Evolutionary conservation across 2,113 vertebrate species (phyloP).

Genomic region (Sinocyclocheilus anshuiensis): DNA sequence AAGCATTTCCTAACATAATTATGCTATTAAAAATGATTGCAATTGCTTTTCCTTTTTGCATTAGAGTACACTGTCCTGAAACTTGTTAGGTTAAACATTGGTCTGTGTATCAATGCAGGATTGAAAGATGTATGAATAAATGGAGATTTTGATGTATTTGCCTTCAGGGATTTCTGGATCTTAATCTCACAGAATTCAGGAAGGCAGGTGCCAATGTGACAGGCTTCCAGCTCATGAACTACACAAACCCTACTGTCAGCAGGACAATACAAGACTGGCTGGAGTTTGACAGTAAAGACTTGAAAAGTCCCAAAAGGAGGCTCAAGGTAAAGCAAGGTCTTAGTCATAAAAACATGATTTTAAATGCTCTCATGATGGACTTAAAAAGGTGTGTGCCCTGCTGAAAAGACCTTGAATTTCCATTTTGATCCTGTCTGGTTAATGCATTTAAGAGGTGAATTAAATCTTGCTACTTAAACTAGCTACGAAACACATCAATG

Average conservation of each 20-base stretch:
- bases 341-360: constrained; percentile 8
- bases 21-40: neutral
- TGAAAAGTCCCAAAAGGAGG: constrained; percentile 85
- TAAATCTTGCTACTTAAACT: neutral
- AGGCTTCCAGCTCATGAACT: constrained; percentile 93
- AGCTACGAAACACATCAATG: neutral
- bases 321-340: constrained; percentile 79
- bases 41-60: neutral
- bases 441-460: neutral
- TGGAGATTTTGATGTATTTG: constrained; percentile 14
- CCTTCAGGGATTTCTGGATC: constrained; percentile 90
- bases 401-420: neutral
- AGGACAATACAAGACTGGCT: constrained; percentile 91
- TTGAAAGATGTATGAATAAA: neutral
- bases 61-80: neutral
- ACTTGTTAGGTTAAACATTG: neutral
- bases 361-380: neutral
- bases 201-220: constrained; percentile 92
- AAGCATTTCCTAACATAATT: neutral
- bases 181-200: constrained; percentile 90
- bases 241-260: constrained; percentile 80
- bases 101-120: neutral
- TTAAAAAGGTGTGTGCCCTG: neutral
- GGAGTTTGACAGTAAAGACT: constrained; percentile 89
- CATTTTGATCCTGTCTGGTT: neutral